Conservation (phyloP, 2,888 invertebrate species). For the Mythimna albipuncta region DNA sequence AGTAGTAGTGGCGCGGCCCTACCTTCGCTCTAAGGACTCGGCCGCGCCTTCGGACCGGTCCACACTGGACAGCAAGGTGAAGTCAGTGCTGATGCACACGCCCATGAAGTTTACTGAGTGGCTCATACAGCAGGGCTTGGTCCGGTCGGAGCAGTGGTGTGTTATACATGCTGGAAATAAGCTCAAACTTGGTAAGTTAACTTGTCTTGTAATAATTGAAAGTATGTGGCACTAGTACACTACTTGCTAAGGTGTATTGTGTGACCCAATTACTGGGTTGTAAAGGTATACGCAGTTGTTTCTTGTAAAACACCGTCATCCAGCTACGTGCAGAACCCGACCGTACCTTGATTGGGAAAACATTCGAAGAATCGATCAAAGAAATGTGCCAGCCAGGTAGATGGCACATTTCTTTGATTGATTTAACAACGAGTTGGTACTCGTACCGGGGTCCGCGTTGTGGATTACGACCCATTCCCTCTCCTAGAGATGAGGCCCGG, state of each 20-base stretch:
- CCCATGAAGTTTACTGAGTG: constrained; percentile 97
- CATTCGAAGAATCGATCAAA: too few relatives aligned
- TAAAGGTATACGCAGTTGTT: too few relatives aligned
- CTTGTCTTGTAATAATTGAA: too few relatives aligned
- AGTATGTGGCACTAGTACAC: too few relatives aligned
- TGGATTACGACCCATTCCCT: not conserved
- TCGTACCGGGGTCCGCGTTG: not conserved
- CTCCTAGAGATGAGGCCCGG: not conserved
- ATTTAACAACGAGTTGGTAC: too few relatives aligned
- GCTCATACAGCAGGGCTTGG: constrained; percentile 96
- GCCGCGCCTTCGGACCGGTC: constrained; percentile 90
- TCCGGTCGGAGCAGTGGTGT: constrained; percentile 95
- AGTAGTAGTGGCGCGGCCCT: constrained; percentile 95
- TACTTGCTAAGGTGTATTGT: too few relatives aligned
- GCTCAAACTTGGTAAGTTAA: constrained; percentile 92
- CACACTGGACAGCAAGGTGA: constrained; percentile 94
- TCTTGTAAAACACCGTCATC: too few relatives aligned
- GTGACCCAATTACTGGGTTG: too few relatives aligned
- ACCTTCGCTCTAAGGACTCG: constrained; percentile 93
- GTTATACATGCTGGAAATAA: constrained; percentile 92
- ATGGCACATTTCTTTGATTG: too few relatives aligned
- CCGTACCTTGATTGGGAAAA: too few relatives aligned
- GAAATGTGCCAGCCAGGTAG: too few relatives aligned
- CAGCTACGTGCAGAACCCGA: too few relatives aligned
- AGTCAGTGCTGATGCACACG: constrained; percentile 94